Evolutionary conservation across 35 echinoderm and acorn worm species (phyloP), one percentile per base, ranked within the genome.

Genomic region (Anneissia japonica): DNA sequence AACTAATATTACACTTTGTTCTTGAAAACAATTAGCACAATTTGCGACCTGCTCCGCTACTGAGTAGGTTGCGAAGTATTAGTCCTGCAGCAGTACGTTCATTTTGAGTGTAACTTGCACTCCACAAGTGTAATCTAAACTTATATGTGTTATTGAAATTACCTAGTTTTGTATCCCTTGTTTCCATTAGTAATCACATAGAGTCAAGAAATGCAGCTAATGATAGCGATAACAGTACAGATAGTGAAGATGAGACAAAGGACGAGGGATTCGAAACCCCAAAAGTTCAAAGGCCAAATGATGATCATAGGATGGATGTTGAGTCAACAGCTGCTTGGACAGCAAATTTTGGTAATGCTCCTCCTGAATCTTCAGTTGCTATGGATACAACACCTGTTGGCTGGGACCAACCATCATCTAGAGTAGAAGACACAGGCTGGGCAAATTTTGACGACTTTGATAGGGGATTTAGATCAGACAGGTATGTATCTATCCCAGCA

Each of bases 401-500:
- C 0, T 97, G 94, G 94, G 77, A 87, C 36, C 21, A 81, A 17
- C 90, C 46, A 73, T 79, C 85, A 45, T 45, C 84, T 64, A 64
- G 29, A 11, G 73, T 74, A 13, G 90, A 93, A 79, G 90, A 93
- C 37, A 90, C 88, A 32, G 94, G 94, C 4, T 97, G 94, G 94
- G 94, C 94, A 32, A 97, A 93, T 37, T 97, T 97, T 86, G 89
- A 46, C 31, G 91, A 93, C 38, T 97, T 97, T 74, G 90, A 97
- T 90, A 77, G 87, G 34, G 88, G 76, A 40, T 91, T 96, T 41
- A 79, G 39, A 38, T 56, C 76, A 73, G 46, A 77, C 26, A 84
- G 87, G 93, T 96, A 46, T 32, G 89, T 73, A 76, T 74, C 38
- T 2, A 21, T 40, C 21, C n/a, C n/a, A n/a, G n/a, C n/a, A n/a